These are phyloP conservation scores for Chloroclysta siterata DNA, from an alignment of 2,888 invertebrate genomes.

Conservation along the genomic window DNA sequence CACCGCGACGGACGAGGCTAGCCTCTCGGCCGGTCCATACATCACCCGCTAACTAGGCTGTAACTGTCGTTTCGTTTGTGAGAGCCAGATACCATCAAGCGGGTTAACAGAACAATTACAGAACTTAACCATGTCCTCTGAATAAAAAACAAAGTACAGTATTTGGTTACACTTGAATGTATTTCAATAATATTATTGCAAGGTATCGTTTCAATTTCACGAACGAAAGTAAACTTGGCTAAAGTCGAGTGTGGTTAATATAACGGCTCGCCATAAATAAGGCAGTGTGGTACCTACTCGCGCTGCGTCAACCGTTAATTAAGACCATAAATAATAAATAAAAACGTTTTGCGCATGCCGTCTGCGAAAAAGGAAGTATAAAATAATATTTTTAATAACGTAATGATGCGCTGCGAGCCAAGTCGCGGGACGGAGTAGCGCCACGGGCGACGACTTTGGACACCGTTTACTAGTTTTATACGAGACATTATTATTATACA, in stretches of 20 bases:
- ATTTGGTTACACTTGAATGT: not conserved
- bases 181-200: not conserved
- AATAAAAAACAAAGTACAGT: not conserved
- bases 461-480: constrained; percentile 14
- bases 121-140: not conserved
- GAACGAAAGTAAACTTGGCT: constrained; percentile 1
- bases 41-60: constrained; percentile 21
- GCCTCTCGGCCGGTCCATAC: not conserved
- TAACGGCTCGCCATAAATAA: constrained; percentile 29
- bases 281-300: constrained; percentile 15
- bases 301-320: constrained; percentile 54
- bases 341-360: constrained; percentile 39
- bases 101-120: constrained; percentile 7
- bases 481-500: constrained; percentile 1
- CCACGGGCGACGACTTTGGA: constrained; percentile 22
- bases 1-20: not conserved
- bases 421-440: constrained; percentile 17
- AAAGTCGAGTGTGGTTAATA: constrained; percentile 15
- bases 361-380: constrained; percentile 49
- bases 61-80: constrained; percentile 8
- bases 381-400: constrained; percentile 62
- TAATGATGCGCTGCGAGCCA: constrained; percentile 49
- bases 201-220: not conserved
- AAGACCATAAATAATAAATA: constrained; percentile 63
- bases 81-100: constrained; percentile 6